Base-by-base conservation (phyloP, 2,113 vertebrate genomes). In the Clarias gariepinus region DNA sequence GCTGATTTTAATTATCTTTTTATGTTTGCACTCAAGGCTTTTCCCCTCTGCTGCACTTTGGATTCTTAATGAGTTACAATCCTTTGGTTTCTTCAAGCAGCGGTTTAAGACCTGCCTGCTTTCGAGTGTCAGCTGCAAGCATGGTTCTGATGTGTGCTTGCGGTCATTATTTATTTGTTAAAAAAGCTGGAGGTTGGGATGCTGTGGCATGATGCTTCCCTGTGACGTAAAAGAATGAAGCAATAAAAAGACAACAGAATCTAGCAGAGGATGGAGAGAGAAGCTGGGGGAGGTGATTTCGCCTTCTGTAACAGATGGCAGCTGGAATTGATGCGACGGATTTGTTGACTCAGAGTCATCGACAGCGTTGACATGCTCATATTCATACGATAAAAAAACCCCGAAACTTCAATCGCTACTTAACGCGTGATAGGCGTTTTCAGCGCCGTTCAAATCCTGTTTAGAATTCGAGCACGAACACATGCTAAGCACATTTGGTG, bases 1-100 rank as follows among this genome's bases (percentile, higher is more conserved):
- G 91, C 91, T 92, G 87, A 92, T 92, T 91, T 86, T 91, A 91
- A 94, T 92, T 89, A 85, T 90, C 79, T 87, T 58, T 78, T 64
- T 87, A 86, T 86, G 84, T 92, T 90, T 88, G 60, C 78, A 88
- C 90, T 89, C 16, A 15, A 55, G 91, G 89, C 92, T 55, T 87
- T 71, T 6, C 55, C 64, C 60, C 5, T 78, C 79, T 66, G 61
- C 52, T 81, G 60, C 53, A 87, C 82, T 82, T n/a, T 82, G 66
- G 64, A 89, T 90, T 89, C 64, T 11, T 78, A 89, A 86, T 60
- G 88, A 86, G 52, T 69, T 81, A 16, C 41, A 82, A 77, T 89
- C 63, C 63, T 87, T 36, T 55, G 83, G 82, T 83, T 55, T 53
- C 80, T 60, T 18, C 69, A 55, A 55, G 81, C 30, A 69, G 55